Conservation (phyloP, 1,140 invertebrate species). For the Lucilia cuprina region DNA sequence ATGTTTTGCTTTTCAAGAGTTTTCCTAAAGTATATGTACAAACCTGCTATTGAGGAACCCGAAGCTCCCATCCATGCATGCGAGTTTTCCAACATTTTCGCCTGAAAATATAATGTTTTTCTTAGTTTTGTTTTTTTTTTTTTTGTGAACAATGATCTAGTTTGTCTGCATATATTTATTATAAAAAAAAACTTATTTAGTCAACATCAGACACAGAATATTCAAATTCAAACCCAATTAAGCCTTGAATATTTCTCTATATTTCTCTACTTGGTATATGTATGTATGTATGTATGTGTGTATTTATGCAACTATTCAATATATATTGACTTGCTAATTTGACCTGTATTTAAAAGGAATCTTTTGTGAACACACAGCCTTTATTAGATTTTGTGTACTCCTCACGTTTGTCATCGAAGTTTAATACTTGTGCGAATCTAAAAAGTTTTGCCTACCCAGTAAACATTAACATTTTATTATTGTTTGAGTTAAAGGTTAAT, state of each 20-base stretch:
- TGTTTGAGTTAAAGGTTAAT: too few relatives aligned
- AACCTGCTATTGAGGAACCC: constrained; percentile 86
- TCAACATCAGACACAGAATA: too few relatives aligned
- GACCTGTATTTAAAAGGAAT: constrained; percentile 39
- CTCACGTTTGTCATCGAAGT: too few relatives aligned
- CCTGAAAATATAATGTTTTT: constrained; percentile 68
- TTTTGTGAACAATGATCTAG: too few relatives aligned
- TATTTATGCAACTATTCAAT: constrained; percentile 19
- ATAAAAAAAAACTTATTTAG: too few relatives aligned
- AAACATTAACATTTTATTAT: too few relatives aligned
- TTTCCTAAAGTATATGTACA: constrained; percentile 62
- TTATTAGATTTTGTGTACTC: too few relatives aligned
- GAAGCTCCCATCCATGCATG: constrained; percentile 88
- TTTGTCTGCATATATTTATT: too few relatives aligned
- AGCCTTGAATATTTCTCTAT: not conserved
- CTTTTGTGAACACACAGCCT: too few relatives aligned
- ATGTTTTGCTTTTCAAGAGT: not conserved
- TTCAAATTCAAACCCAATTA: not conserved
- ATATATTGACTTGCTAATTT: constrained; percentile 51
- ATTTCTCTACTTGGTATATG: not conserved
- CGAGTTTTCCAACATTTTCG: constrained; percentile 87
- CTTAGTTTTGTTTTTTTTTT: not conserved
- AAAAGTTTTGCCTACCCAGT: too few relatives aligned
- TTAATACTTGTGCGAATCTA: too few relatives aligned
- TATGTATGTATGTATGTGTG: too few relatives aligned